Percentiles rank a stretch among this genome's conserved stretches.
Evolutionary conservation across 1,140 invertebrate species (phyloP).

Genomic region (Pogonomyrmex californicus): DNA sequence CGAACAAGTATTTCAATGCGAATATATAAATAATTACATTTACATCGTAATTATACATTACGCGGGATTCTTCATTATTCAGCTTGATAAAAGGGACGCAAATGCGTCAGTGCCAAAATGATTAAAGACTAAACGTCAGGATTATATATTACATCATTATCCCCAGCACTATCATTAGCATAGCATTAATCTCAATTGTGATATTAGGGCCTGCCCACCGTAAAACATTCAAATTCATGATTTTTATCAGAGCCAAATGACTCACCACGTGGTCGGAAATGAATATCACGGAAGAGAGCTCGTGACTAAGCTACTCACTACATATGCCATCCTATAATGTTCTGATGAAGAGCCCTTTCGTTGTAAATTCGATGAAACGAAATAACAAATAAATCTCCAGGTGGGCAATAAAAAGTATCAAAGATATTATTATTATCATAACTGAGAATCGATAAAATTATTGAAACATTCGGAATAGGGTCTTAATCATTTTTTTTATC

Average conservation of each 20-base stretch:
- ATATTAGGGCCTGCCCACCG: constrained; percentile 24
- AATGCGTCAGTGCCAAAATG: constrained; percentile 48
- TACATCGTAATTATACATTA: constrained; percentile 41
- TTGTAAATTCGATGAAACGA: neutral
- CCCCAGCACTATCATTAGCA: constrained; percentile 44
- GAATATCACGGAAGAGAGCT: constrained; percentile 34
- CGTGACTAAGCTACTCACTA: constrained; percentile 39
- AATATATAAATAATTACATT: constrained; percentile 43
- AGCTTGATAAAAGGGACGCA: constrained; percentile 12
- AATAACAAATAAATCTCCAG: neutral
- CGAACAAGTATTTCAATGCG: constrained; percentile 25
- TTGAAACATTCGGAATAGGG: neutral
- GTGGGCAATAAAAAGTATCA: neutral
- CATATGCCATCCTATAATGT: constrained; percentile 35
- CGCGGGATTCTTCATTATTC: constrained; percentile 13
- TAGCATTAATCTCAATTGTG: constrained; percentile 61
- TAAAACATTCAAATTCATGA: constrained; percentile 49
- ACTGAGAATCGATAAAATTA: neutral
- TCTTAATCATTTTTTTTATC: neutral
- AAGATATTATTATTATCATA: too few species aligned
- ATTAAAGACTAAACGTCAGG: constrained; percentile 41
- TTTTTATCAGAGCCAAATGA: constrained; percentile 58
- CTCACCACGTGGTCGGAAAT: constrained; percentile 35
- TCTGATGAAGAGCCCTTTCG: neutral
- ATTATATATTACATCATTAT: constrained; percentile 52